Evolutionary conservation across 1,140 invertebrate species (phyloP).

Genomic region (Andricus grossulariae): DNA sequence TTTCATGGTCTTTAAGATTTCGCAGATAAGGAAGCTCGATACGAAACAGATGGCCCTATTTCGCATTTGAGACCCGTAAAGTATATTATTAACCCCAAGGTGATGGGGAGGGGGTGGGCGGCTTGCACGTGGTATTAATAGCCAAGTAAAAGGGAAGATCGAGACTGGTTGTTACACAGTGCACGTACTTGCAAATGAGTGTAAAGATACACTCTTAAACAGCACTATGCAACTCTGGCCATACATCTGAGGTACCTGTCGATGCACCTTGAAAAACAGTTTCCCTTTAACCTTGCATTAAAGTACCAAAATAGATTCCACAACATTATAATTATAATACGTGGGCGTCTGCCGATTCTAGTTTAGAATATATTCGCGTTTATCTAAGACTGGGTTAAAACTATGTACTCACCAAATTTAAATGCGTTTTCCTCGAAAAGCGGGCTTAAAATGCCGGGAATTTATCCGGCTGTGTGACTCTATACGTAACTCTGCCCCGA

Average conservation of each 20-base stretch:
- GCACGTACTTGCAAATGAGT: slow-evolving; percentile 25
- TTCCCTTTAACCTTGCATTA: too few species aligned
- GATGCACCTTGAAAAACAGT: background rate
- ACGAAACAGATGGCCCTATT: slow-evolving; percentile 11
- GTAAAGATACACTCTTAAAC: slow-evolving; percentile 17
- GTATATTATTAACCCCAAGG: slow-evolving; percentile 3
- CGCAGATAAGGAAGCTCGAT: background rate
- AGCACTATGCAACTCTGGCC: slow-evolving; percentile 18
- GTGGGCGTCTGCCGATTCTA: too few species aligned
- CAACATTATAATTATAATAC: too few species aligned
- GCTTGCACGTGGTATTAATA: slow-evolving; percentile 63
- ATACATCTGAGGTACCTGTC: background rate
- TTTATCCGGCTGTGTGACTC: too few species aligned
- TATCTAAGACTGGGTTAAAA: too few species aligned
- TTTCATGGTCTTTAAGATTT: slow-evolving; percentile 12
- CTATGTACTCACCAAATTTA: too few species aligned
- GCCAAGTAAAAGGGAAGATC: slow-evolving; percentile 28
- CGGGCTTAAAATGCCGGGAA: too few species aligned
- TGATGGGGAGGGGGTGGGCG: slow-evolving; percentile 37
- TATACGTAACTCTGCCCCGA: too few species aligned
- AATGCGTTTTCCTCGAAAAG: too few species aligned
- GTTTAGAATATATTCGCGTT: too few species aligned
- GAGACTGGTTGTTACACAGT: slow-evolving; percentile 20
- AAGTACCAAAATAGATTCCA: too few species aligned
- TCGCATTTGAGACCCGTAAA: slow-evolving; percentile 26